These are phyloP conservation scores for Nycticryphes semicollaris DNA, from an alignment of 2,113 vertebrate genomes.

Conservation along the genomic window DNA sequence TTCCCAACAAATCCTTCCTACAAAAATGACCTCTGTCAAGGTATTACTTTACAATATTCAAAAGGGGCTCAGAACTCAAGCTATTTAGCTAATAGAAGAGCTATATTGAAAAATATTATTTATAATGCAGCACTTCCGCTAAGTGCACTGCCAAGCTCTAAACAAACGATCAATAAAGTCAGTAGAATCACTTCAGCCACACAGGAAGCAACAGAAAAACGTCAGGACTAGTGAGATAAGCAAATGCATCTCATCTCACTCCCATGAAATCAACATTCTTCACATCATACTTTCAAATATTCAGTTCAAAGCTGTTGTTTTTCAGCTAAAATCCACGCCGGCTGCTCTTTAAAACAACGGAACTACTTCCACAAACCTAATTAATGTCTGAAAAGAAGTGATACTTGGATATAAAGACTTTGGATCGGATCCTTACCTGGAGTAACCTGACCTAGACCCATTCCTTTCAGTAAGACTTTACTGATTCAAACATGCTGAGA, in stretches of 20 bases:
- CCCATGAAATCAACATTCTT: conserved; percentile 13
- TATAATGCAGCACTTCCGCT: background rate
- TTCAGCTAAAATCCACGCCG: background rate
- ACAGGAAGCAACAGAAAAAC: background rate
- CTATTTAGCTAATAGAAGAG: background rate
- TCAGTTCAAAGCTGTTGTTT: conserved; percentile 24
- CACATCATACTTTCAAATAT: background rate
- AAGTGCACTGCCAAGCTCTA: background rate
- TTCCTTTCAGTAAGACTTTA: background rate
- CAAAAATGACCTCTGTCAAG: background rate
- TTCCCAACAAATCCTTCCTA: background rate
- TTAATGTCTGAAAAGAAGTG: background rate
- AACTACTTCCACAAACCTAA: background rate
- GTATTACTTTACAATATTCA: background rate
- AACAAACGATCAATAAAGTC: background rate
- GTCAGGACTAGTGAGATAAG: background rate
- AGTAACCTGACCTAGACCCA: background rate
- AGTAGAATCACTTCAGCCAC: background rate
- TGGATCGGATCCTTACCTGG: background rate
- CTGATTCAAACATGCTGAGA: background rate
- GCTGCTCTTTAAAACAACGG: background rate
- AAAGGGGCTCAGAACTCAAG: background rate
- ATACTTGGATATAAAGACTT: background rate
- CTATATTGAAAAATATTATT: background rate
- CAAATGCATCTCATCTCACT: background rate